Conservation (phyloP, 2,113 vertebrate species). For the Pelecanus crispus region DNA sequence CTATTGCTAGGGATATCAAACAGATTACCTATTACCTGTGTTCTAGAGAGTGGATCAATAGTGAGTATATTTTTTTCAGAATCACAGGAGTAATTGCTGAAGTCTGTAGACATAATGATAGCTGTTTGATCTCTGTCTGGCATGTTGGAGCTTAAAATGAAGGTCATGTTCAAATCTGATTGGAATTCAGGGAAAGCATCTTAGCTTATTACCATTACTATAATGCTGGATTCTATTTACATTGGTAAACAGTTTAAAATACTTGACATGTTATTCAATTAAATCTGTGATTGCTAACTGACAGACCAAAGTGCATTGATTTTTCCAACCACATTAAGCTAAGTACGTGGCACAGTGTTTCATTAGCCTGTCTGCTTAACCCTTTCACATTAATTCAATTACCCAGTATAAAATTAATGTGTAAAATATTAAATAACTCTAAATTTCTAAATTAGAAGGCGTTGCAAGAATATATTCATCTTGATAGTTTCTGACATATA, state of each 20-base stretch:
- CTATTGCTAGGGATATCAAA: neutral
- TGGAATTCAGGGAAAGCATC: constrained; percentile 21
- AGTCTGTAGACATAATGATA: neutral
- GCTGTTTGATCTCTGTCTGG: neutral
- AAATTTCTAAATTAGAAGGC: constrained; percentile 16
- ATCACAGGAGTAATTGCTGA: neutral
- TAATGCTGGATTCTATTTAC: constrained; percentile 41
- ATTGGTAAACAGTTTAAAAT: constrained; percentile 53
- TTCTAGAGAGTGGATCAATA: neutral
- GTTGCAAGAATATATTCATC: neutral
- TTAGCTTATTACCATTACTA: constrained; percentile 37
- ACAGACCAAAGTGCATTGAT: constrained; percentile 55
- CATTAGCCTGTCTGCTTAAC: constrained; percentile 52
- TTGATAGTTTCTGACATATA: neutral
- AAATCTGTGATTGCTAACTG: constrained; percentile 55
- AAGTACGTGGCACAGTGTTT: constrained; percentile 25
- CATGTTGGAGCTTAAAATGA: neutral
- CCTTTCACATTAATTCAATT: constrained; percentile 45
- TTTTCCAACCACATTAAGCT: constrained; percentile 54
- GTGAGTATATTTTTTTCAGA: neutral
- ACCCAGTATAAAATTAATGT: constrained; percentile 14
- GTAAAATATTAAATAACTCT: constrained; percentile 39
- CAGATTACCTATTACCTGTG: neutral
- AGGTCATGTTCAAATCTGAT: constrained; percentile 30
- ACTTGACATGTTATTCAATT: constrained; percentile 59